These are phyloP conservation scores for Pomacea maculata DNA, from an alignment of 1,140 invertebrate species.

Conservation along the genomic window DNA sequence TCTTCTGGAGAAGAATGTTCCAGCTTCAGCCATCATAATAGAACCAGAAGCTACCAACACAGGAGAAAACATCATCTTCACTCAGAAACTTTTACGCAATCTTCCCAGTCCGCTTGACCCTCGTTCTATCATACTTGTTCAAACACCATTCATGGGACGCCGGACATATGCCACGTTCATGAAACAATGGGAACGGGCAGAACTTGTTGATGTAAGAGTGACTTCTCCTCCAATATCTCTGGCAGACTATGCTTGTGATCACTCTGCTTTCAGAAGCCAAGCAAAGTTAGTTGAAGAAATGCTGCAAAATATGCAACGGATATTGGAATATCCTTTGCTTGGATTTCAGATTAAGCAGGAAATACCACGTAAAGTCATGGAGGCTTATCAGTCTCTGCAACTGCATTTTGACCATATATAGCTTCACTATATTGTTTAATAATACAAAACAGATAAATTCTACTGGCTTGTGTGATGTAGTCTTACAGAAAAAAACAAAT, in stretches of 20 bases:
- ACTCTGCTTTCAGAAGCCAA: slow-evolving; percentile 36
- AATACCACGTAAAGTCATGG: slow-evolving; percentile 41
- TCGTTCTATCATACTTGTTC: slow-evolving; percentile 44
- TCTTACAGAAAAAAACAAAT: not conserved
- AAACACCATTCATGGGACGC: slow-evolving; percentile 53
- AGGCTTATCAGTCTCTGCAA: slow-evolving; percentile 33
- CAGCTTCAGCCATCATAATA: slow-evolving; percentile 35
- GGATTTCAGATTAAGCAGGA: slow-evolving; percentile 48
- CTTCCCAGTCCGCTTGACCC: slow-evolving; percentile 14
- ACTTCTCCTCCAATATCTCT: slow-evolving; percentile 47
- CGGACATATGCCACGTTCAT: slow-evolving; percentile 52
- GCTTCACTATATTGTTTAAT: not conserved
- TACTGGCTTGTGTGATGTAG: not conserved
- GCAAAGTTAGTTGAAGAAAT: slow-evolving; percentile 42
- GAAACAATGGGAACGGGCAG: slow-evolving; percentile 48
- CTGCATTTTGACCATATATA: not conserved
- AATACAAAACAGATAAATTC: not conserved
- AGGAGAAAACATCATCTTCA: slow-evolving; percentile 53
- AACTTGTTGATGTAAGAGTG: slow-evolving; percentile 28
- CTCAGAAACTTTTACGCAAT: slow-evolving; percentile 28
- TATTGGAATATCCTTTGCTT: slow-evolving; percentile 39
- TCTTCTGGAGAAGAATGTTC: slow-evolving; percentile 41
- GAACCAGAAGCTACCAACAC: slow-evolving; percentile 51
- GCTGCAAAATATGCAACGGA: slow-evolving; percentile 44
- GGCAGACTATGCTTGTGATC: slow-evolving; percentile 41